Base-by-base conservation (phyloP, 2,888 invertebrate species). In the Drepana falcataria region DNA sequence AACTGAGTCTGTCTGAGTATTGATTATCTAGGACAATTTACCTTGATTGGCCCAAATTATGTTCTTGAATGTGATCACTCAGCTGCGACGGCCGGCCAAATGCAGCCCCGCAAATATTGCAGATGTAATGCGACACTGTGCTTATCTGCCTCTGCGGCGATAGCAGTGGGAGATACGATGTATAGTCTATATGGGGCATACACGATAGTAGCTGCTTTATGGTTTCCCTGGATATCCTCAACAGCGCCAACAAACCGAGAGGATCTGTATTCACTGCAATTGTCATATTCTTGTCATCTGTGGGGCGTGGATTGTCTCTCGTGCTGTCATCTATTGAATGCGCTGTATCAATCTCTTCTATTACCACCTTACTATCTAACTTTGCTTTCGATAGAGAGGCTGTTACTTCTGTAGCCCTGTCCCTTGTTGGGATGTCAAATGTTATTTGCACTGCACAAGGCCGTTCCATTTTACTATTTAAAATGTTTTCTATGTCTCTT, bases 211-310 rank as follows among this genome's bases (percentile, higher is more conserved):
- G 58, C 55, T 75, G 75, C 59, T 70, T 80, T 3, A 87, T 56
- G 1, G 82, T 68, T 9, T 85, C 86, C 1, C 77, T 71, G 2
- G 87, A 87, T 48, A 87, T 66, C 34, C 69, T 75, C 49, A 89
- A 47, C 47, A 89, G 61, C 2, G 80, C 76, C 0, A 80, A 53
- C 7, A 87, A 60, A 6, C 86, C 80, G 0, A 88, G 55, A 4
- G 88, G 88, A 52, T 89, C 90, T 2, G 89, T 89, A 55, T 89
- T 89, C n/a, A 86, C 83, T 2, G 84, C 86, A 55, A 82, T 82
- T 0, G 83, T 78, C 63, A 81, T 77, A 47, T 53, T 59, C 5
- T 52, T 66, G 4, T 57, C 53, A n/a, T 57, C 52, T 3, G 55
- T 54, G 35, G 53, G 48, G 21, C 35, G 9, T 9, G 44, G 6